phyloP scores from a whole-genome alignment of 2,113 vertebrate genomes.

The Clarias magur region DNA sequence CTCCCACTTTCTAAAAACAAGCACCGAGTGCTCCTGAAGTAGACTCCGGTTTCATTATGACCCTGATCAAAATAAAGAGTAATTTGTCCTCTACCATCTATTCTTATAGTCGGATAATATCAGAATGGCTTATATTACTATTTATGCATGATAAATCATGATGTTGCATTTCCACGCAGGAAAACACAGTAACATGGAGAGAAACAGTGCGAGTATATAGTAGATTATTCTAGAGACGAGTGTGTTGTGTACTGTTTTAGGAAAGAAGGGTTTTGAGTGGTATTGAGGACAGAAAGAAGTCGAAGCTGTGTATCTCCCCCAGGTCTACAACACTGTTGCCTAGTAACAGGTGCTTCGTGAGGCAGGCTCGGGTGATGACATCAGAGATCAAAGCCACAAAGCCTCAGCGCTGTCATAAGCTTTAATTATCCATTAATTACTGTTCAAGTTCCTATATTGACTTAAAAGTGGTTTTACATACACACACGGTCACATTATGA shows the following conservation, averaged over 20 bases:
- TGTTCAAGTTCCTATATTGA: conserved; percentile 6
- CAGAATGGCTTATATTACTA: background rate
- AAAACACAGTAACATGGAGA: background rate
- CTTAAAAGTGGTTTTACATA: background rate
- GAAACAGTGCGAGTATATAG: background rate
- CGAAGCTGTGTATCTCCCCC: conserved; percentile 59
- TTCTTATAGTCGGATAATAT: background rate
- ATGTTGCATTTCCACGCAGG: background rate
- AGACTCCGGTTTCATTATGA: background rate
- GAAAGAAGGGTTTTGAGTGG: conserved; percentile 25
- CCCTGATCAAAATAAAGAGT: background rate
- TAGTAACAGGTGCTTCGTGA: conserved; percentile 69
- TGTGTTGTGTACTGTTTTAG: conserved; percentile 19
- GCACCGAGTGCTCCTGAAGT: background rate
- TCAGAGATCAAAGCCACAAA: conserved; percentile 63
- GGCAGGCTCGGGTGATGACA: conserved; percentile 66
- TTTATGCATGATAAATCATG: background rate
- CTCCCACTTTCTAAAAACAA: background rate
- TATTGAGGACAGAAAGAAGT: conserved; percentile 46
- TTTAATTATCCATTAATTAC: conserved; percentile 24
- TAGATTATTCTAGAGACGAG: background rate
- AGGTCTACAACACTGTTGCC: conserved; percentile 68
- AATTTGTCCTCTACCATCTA: background rate
- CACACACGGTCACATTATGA: background rate
- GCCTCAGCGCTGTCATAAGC: conserved; percentile 23